Evolutionary conservation across 1,140 invertebrate genomes (phyloP), one percentile per base, ranked within the genome.

Genomic region (Patella vulgata): DNA sequence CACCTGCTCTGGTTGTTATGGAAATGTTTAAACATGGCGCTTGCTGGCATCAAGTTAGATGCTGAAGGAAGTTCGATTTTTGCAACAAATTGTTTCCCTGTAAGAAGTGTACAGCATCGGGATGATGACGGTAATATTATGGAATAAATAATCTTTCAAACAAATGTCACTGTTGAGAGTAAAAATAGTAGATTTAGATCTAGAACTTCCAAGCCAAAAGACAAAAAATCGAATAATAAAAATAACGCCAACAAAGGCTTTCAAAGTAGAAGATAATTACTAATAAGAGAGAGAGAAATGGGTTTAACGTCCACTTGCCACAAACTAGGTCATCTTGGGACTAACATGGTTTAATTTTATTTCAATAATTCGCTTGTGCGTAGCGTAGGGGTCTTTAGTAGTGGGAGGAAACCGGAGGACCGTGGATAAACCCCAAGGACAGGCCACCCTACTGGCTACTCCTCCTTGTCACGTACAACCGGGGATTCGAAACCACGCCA

Each of bases 11-110:
- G 28, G 76, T 80, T 78, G 59, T 76, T 69, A 47, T 74, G 69
- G 76, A 52, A 59, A 77, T 74, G 78, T 73, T 78, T 81, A 63
- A 84, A 81, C 68, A 81, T 81, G 79, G 77, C 79, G 64, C 31
- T 73, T 31, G 43, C 77, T 28, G 75, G 73, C 19, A 73, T 79
- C 17, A 80, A 79, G 70, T 79, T 66, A 59, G 77, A 78, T 36
- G 33, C 5, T 8, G 77, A 79, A 44, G 71, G 70, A 33, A 48
- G 64, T 23, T 57, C 59, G 25, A 56, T 25, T 23, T 77, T 74
- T 71, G 66, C 72, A 42, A 64, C 73, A 9, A 80, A 81, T 64
- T 82, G 81, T 58, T 82, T 82, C 54, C 81, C 81, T 52, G 79
- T 80, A 42, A 54, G 81, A 61, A 68, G 63, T 64, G 52, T 81